Base-by-base conservation (phyloP, 2,888 invertebrate species). In the Sclerodermus sp. region DNA sequence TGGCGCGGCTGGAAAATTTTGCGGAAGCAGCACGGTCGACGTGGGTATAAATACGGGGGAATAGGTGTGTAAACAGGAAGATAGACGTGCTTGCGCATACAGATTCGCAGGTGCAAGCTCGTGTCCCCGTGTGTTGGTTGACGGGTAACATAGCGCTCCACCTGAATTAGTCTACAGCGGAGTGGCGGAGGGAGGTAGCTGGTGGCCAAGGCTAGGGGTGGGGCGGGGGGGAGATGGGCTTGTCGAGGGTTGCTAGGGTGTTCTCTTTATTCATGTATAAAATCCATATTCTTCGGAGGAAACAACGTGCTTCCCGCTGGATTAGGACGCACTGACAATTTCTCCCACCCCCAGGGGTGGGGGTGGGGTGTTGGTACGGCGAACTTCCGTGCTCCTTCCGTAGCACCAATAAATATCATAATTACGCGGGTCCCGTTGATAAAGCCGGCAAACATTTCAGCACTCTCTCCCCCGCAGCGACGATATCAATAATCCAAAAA, bases 211-310 rank as follows among this genome's bases (percentile, higher is more conserved):
- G 43, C 38, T 31, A 34, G 38, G 38, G 18, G 15, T 23, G 44
- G 38, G 12, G 13, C 31, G 40, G 23, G 36, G 37, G 45, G 18
- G 32, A 32, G 36, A 15, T 36, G 45, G 12, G 36, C 6, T 13
- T 1, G 10, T 14, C 36, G 31, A 29, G 18, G 17, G 41, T n/a
- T n/a, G n/a, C n/a, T 23, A 23, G 23, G 23, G 23, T 23, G 23
- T 23, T 44, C 59, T 57, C 62, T 66, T 66, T 65, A 60, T 62
- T 68, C 72, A 60, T 64, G 68, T 71, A 67, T 68, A 68, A 73
- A 73, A 73, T 71, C 69, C 66, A 73, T 73, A 73, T 70, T 72
- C 73, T 70, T 71, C 62, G 67, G 60, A 66, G 66, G 56, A 68
- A 66, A 67, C 70, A 69, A 65, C 65, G 23, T 23, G 8, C 23